Base-by-base conservation (phyloP, 53 echinoderm and acorn worm species). In the Luidia sarsii region DNA sequence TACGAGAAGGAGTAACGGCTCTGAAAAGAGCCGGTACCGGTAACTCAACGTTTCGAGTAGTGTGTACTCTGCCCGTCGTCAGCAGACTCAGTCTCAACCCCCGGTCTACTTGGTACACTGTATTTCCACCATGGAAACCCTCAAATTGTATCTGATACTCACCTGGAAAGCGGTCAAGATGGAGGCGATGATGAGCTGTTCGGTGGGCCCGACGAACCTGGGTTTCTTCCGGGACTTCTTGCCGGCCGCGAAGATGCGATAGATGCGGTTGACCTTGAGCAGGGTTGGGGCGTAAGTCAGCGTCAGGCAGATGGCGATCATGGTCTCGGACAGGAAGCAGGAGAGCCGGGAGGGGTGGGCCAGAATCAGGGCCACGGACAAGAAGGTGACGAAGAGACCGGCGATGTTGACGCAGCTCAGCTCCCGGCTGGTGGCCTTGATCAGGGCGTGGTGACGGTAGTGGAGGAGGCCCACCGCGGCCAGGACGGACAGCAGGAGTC, bases 381-480 rank as follows among this genome's bases (percentile, higher is more conserved):
- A 1, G 66, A 83, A 91, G 13, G 87, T 33, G 20, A 87, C 23
- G 27, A 88, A 79, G 37, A 91, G 39, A 38, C 91, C 91, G 22
- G 36, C 34, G 13, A 91, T 56, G 31, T 79, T 83, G 39, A 91
- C 80, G 31, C 31, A 59, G 69, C 87, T 81, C 22, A 91, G 72
- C 50, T 91, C 91, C 24, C 91, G 83, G n/a, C 91, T 79, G 5
- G 87, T 79, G 23, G 91, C 91, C 49, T 91, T 91, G 48, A 91
- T 87, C 30, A 91, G 50, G 33, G 77, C 24, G 71, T 87, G 87
- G 9, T 82, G 34, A 15, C 83, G 52, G 49, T 91, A 75, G 39
- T 63, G 28, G 60, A 83, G 6, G 13, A 82, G 33, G 7, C 82
- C 75, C 3, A 18, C 39, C 13, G 55, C 33, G 13, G 88, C 50